Base-by-base conservation (phyloP, 2,888 invertebrate species). In the Pinctada fucata region DNA sequence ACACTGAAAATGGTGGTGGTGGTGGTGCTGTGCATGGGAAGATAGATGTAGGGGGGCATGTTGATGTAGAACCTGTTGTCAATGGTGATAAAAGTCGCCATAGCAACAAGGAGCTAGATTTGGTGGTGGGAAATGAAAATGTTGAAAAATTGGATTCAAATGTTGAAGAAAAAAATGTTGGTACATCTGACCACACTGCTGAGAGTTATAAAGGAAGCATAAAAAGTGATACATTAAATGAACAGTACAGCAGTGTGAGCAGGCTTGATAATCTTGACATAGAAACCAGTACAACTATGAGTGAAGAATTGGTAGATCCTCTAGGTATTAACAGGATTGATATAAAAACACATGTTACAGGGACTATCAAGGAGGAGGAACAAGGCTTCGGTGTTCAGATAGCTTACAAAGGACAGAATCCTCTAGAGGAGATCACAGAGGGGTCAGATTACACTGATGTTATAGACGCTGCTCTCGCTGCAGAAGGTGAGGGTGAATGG, bases 301-400 rank as follows among this genome's bases (percentile, higher is more conserved):
- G 78, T 78, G 78, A 78, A 63, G 78, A 78, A 63, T 51, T 69
- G 48, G 52, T 73, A 63, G 78, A 78, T 72, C 69, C 78, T 69
- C 31, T 49, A 48, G 71, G 65, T 50, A 73, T 79, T 66, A 77
- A 77, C 51, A 75, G 66, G 72, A 69, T 73, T 63, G 73, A 73
- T 69, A 78, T 78, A 49, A 75, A 79, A 73, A 71, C 71, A 52
- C 64, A 65, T 79, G 66, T 75, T 69, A 72, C 71, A 75, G 79
- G 67, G 8, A 72, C 67, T 50, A 72, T 67, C 13, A 50, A 63
- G n/a, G 79, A 79, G 49, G 75, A 74, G 70, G 49, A 72, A 13
- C 58, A 58, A 45, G 72, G 45, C 13, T 31, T 72, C 8, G 58
- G 63, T 31, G 64, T 63, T 76, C 70, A 64, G 48, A 58, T 70